phyloP scores from a whole-genome alignment of 2,888 invertebrate genomes.

The Chalcis sispes region DNA sequence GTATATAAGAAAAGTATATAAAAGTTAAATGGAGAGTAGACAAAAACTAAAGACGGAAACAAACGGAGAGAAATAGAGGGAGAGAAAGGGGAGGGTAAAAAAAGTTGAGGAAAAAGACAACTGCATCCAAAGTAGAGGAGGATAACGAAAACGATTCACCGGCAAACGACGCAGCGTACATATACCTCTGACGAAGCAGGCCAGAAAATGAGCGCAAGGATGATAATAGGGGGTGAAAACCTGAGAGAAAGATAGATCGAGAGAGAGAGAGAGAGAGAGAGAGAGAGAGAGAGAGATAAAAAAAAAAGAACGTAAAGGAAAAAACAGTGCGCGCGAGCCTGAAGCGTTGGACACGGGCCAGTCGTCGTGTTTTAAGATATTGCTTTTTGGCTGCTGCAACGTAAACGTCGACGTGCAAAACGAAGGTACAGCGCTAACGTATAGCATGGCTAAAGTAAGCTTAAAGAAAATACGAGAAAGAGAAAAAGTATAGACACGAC shows the following conservation, averaged over 20 bases:
- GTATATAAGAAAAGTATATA: neutral
- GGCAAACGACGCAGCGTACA: neutral
- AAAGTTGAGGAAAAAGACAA: no score
- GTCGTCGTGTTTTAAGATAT: constrained; percentile 72
- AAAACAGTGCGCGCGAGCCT: constrained; percentile 50
- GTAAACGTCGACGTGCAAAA: constrained; percentile 34
- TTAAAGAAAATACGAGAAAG: neutral
- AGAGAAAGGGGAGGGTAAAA: no score
- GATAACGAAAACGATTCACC: no score
- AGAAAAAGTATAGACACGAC: neutral
- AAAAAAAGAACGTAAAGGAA: constrained; percentile 15
- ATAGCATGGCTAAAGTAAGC: neutral
- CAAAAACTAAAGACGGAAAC: no score
- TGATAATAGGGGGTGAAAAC: neutral
- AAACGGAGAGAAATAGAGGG: neutral
- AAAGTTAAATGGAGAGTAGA: neutral
- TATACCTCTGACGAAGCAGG: neutral
- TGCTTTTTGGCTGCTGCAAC: constrained; percentile 65
- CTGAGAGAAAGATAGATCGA: neutral
- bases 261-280: neutral
- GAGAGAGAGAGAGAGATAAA: neutral
- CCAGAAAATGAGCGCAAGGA: neutral
- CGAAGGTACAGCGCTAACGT: constrained; percentile 3
- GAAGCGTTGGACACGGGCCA: constrained; percentile 69
- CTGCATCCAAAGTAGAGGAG: neutral